Base-by-base conservation (phyloP, 2,797 vertebrate genomes). In the Syngnathus rostellatus region DNA sequence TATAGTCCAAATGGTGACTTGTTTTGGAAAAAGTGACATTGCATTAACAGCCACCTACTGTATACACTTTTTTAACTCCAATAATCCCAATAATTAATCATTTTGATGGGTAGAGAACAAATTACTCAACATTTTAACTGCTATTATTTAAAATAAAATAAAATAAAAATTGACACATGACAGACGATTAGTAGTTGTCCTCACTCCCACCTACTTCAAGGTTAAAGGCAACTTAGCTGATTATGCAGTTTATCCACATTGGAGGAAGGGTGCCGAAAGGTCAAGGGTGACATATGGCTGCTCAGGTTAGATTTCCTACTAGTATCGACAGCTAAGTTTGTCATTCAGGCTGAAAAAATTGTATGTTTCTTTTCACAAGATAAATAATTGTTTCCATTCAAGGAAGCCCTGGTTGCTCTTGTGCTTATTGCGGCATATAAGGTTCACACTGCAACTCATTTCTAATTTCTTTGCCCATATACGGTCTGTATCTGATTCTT, bases 211-310 rank as follows among this genome's bases (percentile, higher is more conserved):
- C 72, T 74, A 85, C 80, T 84, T 83, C 81, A 75, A 85, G 87
- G 88, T 90, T 88, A 90, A 83, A 88, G 68, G 68, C 82, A 83
- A 72, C 69, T 70, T 72, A 74, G 82, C 69, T 74, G 78, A 86
- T 85, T 82, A 76, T 83, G 78, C 64, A 51, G 74, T 79, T 83
- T 76, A 81, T 83, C 79, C 51, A n/a, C 69, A 74, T 63, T 68
- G 72, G 77, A 73, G 66, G 58, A 73, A 79, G 74, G 71, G 79
- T 79, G 75, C 70, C 74, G 7, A 38, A 70, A 83, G 86, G 87
- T 88, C 88, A 89, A 85, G 84, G 83, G 82, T 89, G 82, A 84
- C 83, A 80, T 81, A 81, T 80, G 83, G 73, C 57, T 1, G 9
- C 72, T 72, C 72, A 45, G 59, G 74, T 80, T 84, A 78, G 69